Evolutionary conservation across 2,888 invertebrate genomes (phyloP).

Genomic region (Eulithis prunata): DNA sequence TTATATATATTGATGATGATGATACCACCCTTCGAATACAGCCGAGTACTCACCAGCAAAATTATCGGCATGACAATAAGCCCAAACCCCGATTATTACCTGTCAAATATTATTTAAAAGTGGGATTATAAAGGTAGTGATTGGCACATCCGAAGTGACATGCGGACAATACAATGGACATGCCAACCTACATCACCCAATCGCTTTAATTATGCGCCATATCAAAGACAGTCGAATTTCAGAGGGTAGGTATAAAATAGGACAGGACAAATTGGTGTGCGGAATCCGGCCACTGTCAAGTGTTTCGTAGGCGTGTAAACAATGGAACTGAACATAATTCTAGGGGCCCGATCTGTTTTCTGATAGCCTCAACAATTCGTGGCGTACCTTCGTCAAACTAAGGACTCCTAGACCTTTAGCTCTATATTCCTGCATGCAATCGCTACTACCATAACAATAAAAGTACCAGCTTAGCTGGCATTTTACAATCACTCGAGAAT

Average conservation of each 20-base stretch:
- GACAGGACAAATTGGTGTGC: constrained; percentile 47
- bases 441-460: neutral
- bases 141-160: constrained; percentile 5
- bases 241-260: constrained; percentile 43
- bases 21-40: too few relatives aligned
- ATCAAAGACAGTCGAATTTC: constrained; percentile 29
- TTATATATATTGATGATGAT: too few relatives aligned
- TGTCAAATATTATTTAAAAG: constrained; percentile 10
- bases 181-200: constrained; percentile 26
- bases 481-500: too few relatives aligned
- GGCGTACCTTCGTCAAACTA: constrained; percentile 77
- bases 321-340: constrained; percentile 63
- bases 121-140: neutral
- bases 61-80: too few relatives aligned
- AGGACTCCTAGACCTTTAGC: constrained; percentile 48
- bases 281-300: constrained; percentile 47
- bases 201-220: constrained; percentile 35
- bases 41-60: too few relatives aligned
- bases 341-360: constrained; percentile 61
- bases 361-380: constrained; percentile 71
- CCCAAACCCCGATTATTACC: neutral
- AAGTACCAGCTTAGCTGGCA: neutral
- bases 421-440: neutral
- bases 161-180: constrained; percentile 8
- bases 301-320: constrained; percentile 55